Base-by-base conservation (phyloP, 2,113 vertebrate species). In the Amblyornis subalaris region DNA sequence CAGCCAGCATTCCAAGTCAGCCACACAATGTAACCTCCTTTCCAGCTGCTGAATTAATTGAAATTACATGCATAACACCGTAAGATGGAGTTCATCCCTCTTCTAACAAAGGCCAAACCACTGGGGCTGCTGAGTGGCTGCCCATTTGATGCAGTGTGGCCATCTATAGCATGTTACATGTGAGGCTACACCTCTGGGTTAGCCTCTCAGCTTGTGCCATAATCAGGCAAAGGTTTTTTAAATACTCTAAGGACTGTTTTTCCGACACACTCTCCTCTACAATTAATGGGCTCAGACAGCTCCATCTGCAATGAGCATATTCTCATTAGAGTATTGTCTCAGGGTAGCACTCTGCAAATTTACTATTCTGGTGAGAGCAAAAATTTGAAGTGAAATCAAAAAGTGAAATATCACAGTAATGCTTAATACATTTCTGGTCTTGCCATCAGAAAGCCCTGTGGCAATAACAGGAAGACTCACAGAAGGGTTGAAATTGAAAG, bases 201-300 rank as follows among this genome's bases (percentile, higher is more conserved):
- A 57, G 67, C n/a, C 33, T 65, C 38, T 48, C 69, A 53, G 66
- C 38, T 84, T 53, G 25, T 55, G 79, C 50, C 9, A 3, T 57
- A 73, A 57, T 73, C 53, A 85, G 69, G 53, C 29, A 72, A 70
- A 77, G 19, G 14, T 16, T 65, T 72, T 94, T 38, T 5, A 60
- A 82, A 80, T 79, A 60, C 77, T 93, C 72, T 20, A 23, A 71
- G 84, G 67, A 54, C 77, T 61, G 9, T 51, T 93, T 88, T 88
- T 89, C 88, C 89, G 85, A 88, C 29, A 62, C 1, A 6, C 2
- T 88, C n/a, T 40, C 93, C 72, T 72, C 47, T 71, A 26, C 50
- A 66, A 23, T 85, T 96, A 94, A 91, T 80, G 35, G 72, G 66
- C 45, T 89, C 78, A 85, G 93, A 93, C 74, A 84, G 67, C 78